phyloP scores from a whole-genome alignment of 2,113 vertebrate species.

The Trichomycterus rosablanca region DNA sequence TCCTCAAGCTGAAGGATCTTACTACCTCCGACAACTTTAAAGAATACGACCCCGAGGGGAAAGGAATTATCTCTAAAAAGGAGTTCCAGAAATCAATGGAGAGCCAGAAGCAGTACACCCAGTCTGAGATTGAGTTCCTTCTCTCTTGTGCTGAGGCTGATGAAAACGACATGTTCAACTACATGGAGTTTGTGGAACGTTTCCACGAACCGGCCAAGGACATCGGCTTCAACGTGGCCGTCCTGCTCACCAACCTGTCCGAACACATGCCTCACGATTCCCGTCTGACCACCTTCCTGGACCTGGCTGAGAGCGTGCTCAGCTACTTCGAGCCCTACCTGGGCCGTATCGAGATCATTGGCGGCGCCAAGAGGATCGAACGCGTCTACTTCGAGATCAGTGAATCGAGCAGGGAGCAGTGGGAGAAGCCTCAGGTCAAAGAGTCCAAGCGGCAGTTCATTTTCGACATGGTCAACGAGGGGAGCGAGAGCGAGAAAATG shows the following conservation, averaged over 20 bases:
- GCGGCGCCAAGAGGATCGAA: constrained; percentile 93
- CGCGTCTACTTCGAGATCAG: constrained; percentile 97
- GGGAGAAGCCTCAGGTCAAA: constrained; percentile 98
- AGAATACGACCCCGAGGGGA: constrained; percentile 87
- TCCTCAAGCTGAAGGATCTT: constrained; percentile 95
- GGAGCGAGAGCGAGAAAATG: constrained; percentile 96
- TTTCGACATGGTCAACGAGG: constrained; percentile 96
- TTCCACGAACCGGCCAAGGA: constrained; percentile 97
- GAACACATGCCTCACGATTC: constrained; percentile 97
- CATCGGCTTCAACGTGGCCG: constrained; percentile 94
- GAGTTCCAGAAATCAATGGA: constrained; percentile 99
- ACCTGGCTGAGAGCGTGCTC: constrained; percentile 87
- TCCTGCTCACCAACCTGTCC: constrained; percentile 89
- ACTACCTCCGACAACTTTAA: constrained; percentile 92
- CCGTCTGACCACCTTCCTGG: constrained; percentile 81
- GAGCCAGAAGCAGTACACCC: constrained; percentile 90
- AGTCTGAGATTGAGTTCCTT: constrained; percentile 91
- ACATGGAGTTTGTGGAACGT: constrained; percentile 88
- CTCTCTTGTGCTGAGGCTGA: constrained; percentile 90
- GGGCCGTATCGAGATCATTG: constrained; percentile 96
- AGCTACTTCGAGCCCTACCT: constrained; percentile 95
- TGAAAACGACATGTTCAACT: constrained; percentile 96
- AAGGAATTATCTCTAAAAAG: constrained; percentile 93
- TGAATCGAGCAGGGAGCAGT: constrained; percentile 91
- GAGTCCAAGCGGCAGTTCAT: constrained; percentile 97